Evolutionary conservation across 2,113 vertebrate species (phyloP).

Genomic region (Macquaria ambigua): DNA sequence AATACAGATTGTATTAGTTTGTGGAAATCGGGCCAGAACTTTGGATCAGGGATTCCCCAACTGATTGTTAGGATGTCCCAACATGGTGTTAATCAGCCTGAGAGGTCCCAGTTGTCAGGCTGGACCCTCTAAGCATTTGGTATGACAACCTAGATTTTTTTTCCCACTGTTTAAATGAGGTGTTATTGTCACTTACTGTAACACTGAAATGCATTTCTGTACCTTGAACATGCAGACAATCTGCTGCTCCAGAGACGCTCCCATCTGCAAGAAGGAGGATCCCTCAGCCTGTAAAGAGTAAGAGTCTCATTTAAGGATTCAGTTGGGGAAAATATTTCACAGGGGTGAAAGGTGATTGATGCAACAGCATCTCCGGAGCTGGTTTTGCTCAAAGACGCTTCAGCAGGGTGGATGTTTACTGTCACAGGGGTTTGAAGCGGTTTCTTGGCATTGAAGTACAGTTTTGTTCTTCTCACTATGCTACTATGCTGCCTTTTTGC

Average conservation of each 20-base stretch:
- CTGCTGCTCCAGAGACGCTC: constrained; percentile 96
- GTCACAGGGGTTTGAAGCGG: not conserved
- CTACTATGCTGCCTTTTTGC: not conserved
- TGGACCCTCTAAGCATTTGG: not conserved
- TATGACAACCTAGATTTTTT: not conserved
- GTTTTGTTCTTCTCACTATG: no score
- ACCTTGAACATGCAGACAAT: constrained; percentile 96
- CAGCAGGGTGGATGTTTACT: constrained; percentile 1
- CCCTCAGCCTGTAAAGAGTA: constrained; percentile 87
- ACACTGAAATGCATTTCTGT: constrained; percentile 6
- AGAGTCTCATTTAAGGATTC: constrained; percentile 19
- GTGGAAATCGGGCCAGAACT: constrained; percentile 3
- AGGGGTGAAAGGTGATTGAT: not conserved
- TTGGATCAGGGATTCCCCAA: constrained; percentile 32
- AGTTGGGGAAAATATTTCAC: not conserved
- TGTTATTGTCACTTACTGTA: not conserved
- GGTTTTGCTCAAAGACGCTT: not conserved
- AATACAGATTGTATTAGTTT: constrained; percentile 26
- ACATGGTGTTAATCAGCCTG: constrained; percentile 18
- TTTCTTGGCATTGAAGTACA: not conserved
- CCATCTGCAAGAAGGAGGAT: constrained; percentile 96
- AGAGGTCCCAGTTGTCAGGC: constrained; percentile 16
- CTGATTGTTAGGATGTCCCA: constrained; percentile 12
- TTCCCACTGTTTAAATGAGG: not conserved
- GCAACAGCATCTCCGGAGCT: not conserved